These are phyloP conservation scores for Ellobius talpinus DNA, from an alignment of 2,113 vertebrate genomes.

Conservation along the genomic window DNA sequence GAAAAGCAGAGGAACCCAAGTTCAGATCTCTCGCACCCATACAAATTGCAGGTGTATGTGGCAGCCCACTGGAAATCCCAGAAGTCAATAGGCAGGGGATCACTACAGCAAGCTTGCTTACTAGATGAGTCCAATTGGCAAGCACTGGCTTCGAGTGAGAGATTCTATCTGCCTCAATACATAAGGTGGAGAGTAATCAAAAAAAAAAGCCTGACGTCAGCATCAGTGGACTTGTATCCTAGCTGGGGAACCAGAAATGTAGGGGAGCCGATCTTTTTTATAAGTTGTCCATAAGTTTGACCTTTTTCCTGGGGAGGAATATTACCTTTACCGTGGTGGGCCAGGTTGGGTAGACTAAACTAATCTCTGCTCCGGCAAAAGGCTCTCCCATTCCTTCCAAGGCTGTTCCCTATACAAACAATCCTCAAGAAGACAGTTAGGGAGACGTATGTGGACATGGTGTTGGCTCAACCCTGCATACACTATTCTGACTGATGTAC, in stretches of 20 bases:
- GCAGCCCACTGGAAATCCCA: neutral
- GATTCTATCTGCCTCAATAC: neutral
- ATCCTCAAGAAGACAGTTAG: neutral
- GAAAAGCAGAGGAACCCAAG: too few relatives aligned
- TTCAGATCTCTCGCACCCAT: neutral
- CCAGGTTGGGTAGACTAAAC: neutral
- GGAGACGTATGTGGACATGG: neutral
- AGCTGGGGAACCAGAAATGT: neutral
- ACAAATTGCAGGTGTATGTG: neutral
- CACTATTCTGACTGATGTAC: neutral
- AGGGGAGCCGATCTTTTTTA: neutral
- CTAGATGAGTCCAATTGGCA: neutral
- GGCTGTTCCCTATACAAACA: neutral
- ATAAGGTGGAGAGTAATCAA: neutral
- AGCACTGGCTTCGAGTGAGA: neutral
- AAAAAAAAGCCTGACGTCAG: too few relatives aligned
- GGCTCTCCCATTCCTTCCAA: neutral
- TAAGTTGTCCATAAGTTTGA: neutral
- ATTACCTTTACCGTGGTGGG: neutral
- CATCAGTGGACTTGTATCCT: neutral
- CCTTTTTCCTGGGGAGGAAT: neutral
- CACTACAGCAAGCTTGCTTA: too few relatives aligned
- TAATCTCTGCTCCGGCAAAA: neutral
- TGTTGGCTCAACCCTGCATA: neutral
- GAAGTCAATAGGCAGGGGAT: neutral